Base-by-base conservation (phyloP, 1,140 invertebrate genomes). In the Cotesia vestalis region DNA sequence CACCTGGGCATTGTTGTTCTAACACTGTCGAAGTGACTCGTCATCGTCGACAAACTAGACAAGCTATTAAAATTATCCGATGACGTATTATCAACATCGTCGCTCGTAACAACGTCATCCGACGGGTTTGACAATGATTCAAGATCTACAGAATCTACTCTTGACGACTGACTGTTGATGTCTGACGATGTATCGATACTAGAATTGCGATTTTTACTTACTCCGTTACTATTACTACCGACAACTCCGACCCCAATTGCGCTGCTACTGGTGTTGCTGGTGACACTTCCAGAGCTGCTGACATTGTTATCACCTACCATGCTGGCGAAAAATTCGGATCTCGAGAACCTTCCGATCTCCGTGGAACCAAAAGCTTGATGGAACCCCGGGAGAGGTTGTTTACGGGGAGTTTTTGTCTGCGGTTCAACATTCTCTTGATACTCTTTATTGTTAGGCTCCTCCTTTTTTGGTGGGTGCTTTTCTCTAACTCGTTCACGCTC, bases 341-440 rank as follows among this genome's bases (percentile, higher is more conserved):
- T 85, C 11, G 88, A 89, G 76, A 93, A 94, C 68, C 90, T 89
- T 34, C 92, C 92, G 67, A 93, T 93, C 81, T 93, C 92, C 34
- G 92, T 93, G 1, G 92, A 93, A 12, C 92, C 92, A 78, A 94
- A 94, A 0, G 92, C 92, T 80, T 93, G 92, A 75, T 92, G 91
- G 72, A 93, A 94, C 1, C 92, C 92, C 0, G 92, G 92, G 57
- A 94, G 79, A 11, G 91, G 91, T 72, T 88, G 83, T 14, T 80
- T 84, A 55, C 71, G 72, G 0, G 71, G 63, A 35, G 61, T 59
- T 14, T 57, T 36, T n/a, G 59, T n/a, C 17, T 73, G 60, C 3
- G 40, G 51, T 9, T 17, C 11, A 36, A 35, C 46, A 40, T 61
- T 46, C 52, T 70, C 55, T 53, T 69, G 51, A 20, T 66, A 60